phyloP scores from a whole-genome alignment of 2,113 vertebrate genomes.

The Ailurus styani region DNA sequence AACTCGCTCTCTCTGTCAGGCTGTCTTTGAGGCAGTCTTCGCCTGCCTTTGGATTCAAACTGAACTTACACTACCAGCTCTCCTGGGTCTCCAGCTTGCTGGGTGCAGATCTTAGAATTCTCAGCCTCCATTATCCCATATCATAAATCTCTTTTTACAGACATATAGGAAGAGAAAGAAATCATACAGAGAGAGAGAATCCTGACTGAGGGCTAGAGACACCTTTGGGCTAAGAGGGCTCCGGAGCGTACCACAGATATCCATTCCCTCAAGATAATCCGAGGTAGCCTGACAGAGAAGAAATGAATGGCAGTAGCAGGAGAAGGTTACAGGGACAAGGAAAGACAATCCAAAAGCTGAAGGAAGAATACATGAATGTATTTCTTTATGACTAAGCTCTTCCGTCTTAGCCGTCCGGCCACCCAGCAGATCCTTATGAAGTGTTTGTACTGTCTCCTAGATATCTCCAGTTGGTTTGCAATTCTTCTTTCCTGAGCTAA shows the following conservation, averaged over 20 bases:
- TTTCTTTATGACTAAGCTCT: not conserved
- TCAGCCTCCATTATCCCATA: not conserved
- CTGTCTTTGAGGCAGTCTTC: not conserved
- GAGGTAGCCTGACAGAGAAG: not conserved
- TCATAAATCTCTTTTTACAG: not conserved
- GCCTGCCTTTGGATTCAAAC: not conserved
- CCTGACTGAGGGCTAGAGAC: not conserved
- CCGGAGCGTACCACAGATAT: not conserved
- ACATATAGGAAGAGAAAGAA: not conserved
- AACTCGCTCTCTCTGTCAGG: not conserved
- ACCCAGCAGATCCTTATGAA: fast-evolving
- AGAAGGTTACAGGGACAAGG: not conserved
- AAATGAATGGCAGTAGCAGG: not conserved
- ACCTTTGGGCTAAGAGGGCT: not conserved
- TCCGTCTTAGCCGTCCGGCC: not conserved
- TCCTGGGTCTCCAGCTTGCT: not conserved
- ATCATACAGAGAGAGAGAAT: not conserved
- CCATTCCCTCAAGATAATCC: not conserved
- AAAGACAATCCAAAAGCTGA: not conserved
- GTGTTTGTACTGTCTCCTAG: not conserved
- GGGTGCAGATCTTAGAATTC: not conserved
- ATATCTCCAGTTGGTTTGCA: not conserved
- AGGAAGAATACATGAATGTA: not conserved
- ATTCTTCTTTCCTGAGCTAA: not conserved
- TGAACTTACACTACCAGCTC: not conserved